These are phyloP conservation scores for Bombus difficillimus DNA, from an alignment of 1,140 invertebrate species.

Conservation along the genomic window DNA sequence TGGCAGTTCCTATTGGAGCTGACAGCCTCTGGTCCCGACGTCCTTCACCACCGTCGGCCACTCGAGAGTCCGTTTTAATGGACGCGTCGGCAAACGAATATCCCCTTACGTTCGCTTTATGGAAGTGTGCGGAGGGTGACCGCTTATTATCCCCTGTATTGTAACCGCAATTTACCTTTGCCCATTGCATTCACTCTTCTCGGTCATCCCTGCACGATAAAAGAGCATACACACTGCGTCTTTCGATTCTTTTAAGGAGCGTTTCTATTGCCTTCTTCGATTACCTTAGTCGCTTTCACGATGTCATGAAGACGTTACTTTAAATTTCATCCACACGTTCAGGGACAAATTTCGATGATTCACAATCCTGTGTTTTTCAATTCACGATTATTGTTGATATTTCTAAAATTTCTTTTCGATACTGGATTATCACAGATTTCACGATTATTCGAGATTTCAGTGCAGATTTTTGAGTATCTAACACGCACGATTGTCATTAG, in stretches of 20 bases:
- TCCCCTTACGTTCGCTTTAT: conserved; percentile 60
- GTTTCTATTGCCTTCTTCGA: too few species aligned
- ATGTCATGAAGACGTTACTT: too few species aligned
- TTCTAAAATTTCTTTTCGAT: too few species aligned
- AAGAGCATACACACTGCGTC: not conserved
- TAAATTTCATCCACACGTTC: too few species aligned
- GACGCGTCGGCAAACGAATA: conserved; percentile 58
- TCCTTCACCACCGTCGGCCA: conserved; percentile 49
- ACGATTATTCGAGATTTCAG: too few species aligned
- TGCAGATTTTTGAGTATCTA: too few species aligned
- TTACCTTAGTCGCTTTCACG: too few species aligned
- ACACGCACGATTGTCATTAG: too few species aligned
- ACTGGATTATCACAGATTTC: too few species aligned
- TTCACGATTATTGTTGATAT: too few species aligned
- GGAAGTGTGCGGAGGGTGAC: conserved; percentile 14
- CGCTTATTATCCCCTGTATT: conserved; percentile 33
- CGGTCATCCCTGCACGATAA: not conserved
- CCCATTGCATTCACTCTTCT: not conserved
- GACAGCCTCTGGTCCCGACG: conserved; percentile 58
- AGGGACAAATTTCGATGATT: too few species aligned
- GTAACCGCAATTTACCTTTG: conserved; percentile 27
- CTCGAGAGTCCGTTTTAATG: conserved; percentile 64
- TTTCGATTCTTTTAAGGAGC: not conserved
- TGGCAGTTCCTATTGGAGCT: conserved; percentile 59
- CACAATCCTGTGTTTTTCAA: too few species aligned